A percentile compares a stretch with the other conserved stretches of the same genome.
These are phyloP conservation scores for Thripadectes ignobilis DNA, from an alignment of 2,797 vertebrate species.

Conservation along the genomic window DNA sequence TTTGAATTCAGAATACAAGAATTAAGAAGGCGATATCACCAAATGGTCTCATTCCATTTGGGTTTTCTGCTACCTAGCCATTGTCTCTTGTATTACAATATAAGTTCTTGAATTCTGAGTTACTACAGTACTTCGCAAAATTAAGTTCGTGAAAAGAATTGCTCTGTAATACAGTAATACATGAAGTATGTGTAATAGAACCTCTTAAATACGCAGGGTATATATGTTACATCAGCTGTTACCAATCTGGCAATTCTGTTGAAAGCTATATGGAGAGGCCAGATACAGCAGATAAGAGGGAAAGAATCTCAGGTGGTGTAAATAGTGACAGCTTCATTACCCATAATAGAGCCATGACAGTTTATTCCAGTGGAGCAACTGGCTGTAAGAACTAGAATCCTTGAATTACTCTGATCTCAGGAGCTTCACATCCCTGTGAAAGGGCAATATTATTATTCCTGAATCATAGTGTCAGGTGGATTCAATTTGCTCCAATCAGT, in stretches of 20 bases:
- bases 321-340: neutral
- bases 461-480: neutral
- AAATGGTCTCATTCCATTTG: neutral
- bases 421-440: neutral
- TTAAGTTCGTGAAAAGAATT: neutral
- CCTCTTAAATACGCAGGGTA: neutral
- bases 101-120: neutral
- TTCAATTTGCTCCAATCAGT: slow-evolving; percentile 45
- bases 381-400: neutral
- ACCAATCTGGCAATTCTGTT: neutral
- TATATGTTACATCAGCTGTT: neutral
- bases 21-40: neutral
- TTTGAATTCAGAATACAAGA: neutral
- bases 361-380: slow-evolving; percentile 16
- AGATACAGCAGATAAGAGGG: neutral
- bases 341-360: neutral
- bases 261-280: neutral
- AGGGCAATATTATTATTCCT: slow-evolving; percentile 22
- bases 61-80: neutral
- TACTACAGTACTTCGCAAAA: neutral
- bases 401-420: slow-evolving; percentile 18
- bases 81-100: neutral
- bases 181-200: neutral
- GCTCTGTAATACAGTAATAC: neutral
- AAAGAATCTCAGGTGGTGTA: neutral